Evolutionary conservation across 2,797 vertebrate genomes (phyloP).

Genomic region (Poeciliopsis gracilis): DNA sequence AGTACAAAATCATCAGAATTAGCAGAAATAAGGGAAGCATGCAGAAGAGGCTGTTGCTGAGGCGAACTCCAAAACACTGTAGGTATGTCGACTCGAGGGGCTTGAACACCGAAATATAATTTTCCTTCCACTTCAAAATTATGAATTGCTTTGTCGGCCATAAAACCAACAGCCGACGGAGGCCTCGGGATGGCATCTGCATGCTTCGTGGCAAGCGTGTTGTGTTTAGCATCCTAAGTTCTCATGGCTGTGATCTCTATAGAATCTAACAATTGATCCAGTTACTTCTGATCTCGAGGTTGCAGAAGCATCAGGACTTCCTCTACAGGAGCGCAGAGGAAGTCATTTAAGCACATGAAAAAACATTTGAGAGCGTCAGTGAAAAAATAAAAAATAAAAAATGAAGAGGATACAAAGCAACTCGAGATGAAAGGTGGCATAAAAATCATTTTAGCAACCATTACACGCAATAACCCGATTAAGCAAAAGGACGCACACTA

Average conservation of each 20-base stretch:
- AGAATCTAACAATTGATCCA: slow-evolving; percentile 5
- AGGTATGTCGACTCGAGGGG: background rate
- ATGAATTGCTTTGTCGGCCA: slow-evolving; percentile 40
- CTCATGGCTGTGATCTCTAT: slow-evolving; percentile 16
- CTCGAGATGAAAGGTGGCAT: slow-evolving; percentile 14
- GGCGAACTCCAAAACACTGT: background rate
- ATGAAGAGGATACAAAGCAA: slow-evolving; percentile 6
- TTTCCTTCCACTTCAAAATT: background rate
- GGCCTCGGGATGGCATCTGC: slow-evolving; percentile 36
- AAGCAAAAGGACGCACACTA: background rate
- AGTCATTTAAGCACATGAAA: slow-evolving; percentile 14
- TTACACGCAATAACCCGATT: background rate
- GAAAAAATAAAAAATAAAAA: slow-evolving; percentile 6
- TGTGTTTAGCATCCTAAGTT: slow-evolving; percentile 5
- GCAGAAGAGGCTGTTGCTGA: background rate
- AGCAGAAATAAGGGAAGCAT: too few relatives aligned
- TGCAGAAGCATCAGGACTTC: slow-evolving; percentile 12
- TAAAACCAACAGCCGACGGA: slow-evolving; percentile 45
- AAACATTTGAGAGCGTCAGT: background rate
- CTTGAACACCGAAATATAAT: background rate
- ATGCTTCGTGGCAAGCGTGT: slow-evolving; percentile 31
- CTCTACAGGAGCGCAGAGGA: slow-evolving; percentile 13
- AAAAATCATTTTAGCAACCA: slow-evolving; percentile 7
- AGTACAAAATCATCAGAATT: too few relatives aligned
- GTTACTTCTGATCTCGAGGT: slow-evolving; percentile 21